phyloP scores from a whole-genome alignment of 2,113 vertebrate genomes.

The Lates calcarifer region DNA sequence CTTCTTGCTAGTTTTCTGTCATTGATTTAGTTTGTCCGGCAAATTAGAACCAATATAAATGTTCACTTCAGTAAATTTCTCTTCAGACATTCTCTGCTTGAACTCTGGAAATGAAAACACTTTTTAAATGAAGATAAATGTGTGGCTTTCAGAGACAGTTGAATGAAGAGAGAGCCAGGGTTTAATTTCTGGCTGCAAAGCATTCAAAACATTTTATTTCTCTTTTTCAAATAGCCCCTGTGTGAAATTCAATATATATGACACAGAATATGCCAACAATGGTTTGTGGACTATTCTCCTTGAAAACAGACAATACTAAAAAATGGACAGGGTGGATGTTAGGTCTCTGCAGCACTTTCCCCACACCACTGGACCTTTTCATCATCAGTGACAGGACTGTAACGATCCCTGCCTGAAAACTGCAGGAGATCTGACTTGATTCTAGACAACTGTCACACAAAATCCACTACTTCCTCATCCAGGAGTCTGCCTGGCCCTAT shows the following conservation, averaged over 20 bases:
- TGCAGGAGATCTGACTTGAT: conserved; percentile 36
- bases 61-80: neutral
- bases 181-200: neutral
- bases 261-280: neutral
- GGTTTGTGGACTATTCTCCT: conserved; percentile 14
- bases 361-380: conserved; percentile 32
- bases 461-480: conserved; percentile 1
- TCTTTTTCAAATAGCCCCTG: neutral
- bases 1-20: neutral
- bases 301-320: conserved; percentile 45
- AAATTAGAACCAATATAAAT: conserved; percentile 25
- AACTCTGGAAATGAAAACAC: neutral
- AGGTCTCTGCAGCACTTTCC: neutral
- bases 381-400: conserved; percentile 56
- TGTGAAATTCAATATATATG: neutral
- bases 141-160: neutral
- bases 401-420: conserved; percentile 41
- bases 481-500: neutral
- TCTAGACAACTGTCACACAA: conserved; percentile 54
- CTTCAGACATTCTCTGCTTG: neutral
- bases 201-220: conserved; percentile 6
- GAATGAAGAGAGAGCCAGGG: neutral
- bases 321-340: conserved; percentile 30
- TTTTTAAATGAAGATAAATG: neutral
- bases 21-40: conserved; percentile 14